Base-by-base conservation (phyloP, 2,113 vertebrate genomes). In the Microcebus tavaratra region DNA sequence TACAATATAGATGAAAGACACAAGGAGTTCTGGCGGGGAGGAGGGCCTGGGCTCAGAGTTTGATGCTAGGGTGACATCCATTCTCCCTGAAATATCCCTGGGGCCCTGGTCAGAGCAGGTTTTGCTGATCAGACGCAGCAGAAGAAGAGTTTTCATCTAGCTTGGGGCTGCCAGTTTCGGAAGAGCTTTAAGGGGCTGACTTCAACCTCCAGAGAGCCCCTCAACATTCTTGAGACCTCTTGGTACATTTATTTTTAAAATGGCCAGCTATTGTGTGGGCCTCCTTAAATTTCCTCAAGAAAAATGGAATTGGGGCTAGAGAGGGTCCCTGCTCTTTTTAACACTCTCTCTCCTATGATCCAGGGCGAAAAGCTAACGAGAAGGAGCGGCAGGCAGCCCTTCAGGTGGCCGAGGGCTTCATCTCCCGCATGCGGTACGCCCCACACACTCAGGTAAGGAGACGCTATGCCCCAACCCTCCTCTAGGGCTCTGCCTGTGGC, bases 391-490 rank as follows among this genome's bases (percentile, higher is more conserved):
- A 97, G 84, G 99, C 96, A 0, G 99, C 99, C 45, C 98, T 99
- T 5, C 98, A 98, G 42, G 99, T 99, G 97, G 99, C 99, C 0
- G 99, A 99, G 96, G 98, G 98, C 94, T 99, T 99, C 97, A 99
- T 99, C 14, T 55, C 99, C 21, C 97, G 98, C 53, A 99, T 99
- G 99, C 99, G 97, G 0, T 99, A 99, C 34, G 98, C 98, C 8
- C 99, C 99, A 80, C 99, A 98, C 87, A 99, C 99, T 14, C 99
- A 99, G 99, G 99, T 99, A 79, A 97, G 98, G 50, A 2, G 0
- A 10, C 0, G 0, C 48, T 5, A 0, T 2, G 10, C 6, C 76
- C 25, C 3, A 14, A 14, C 21, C 65, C 34, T 4, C 8, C 13
- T 61, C 53, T 1, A 9, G 59, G 45, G 23, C 70, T 67, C 91